Evolutionary conservation across 2,113 vertebrate species (phyloP).

Genomic region (Tichodroma muraria): DNA sequence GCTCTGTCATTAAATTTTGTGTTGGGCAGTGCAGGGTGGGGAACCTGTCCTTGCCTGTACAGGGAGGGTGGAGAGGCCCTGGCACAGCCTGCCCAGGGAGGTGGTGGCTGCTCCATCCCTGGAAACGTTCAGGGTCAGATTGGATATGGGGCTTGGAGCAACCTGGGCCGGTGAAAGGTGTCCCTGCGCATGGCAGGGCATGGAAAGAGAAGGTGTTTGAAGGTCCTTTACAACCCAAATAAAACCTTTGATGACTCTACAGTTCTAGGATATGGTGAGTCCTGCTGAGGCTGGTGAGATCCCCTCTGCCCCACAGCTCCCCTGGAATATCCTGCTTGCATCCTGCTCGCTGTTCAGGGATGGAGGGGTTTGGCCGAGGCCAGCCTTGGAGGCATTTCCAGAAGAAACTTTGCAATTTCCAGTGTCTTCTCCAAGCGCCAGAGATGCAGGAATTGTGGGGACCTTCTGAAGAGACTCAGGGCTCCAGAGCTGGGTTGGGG

Average conservation of each 20-base stretch:
- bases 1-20: rapidly evolving
- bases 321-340: not conserved
- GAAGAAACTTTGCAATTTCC: not conserved
- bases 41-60: not conserved
- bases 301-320: not conserved
- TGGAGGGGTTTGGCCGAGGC: not conserved
- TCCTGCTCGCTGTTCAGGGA: not conserved
- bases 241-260: not conserved
- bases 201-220: not conserved
- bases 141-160: not conserved
- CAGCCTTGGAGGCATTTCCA: not conserved
- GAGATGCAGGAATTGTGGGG: not conserved
- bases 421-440: rapidly evolving
- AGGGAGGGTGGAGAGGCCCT: not conserved
- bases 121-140: not conserved
- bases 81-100: not conserved
- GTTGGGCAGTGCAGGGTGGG: not conserved
- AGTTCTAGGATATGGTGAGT: not conserved
- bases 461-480: not conserved
- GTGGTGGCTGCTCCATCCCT: not conserved
- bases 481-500: not conserved
- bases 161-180: not conserved
- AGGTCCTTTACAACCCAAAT: not conserved
- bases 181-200: rapidly evolving
- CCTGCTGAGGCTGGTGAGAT: not conserved